Conservation (phyloP, 1,140 invertebrate species). For the Battus philenor region DNA sequence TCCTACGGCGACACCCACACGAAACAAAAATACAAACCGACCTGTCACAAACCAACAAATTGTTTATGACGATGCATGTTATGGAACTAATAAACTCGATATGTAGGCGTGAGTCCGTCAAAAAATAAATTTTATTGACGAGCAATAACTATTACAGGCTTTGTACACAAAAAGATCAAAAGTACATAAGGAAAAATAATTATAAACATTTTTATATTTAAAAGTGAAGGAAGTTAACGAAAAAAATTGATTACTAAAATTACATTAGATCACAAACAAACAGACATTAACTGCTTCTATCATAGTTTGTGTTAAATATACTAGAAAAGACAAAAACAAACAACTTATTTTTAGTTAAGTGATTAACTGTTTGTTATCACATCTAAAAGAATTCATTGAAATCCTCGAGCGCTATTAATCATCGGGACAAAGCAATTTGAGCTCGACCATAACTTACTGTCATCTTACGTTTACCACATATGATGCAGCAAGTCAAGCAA, state of each 20-base stretch:
- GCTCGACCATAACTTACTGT: slow-evolving; percentile 2
- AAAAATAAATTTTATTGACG: slow-evolving; percentile 15
- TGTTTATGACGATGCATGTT: slow-evolving; percentile 15
- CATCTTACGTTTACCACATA: slow-evolving; percentile 14
- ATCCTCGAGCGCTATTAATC: slow-evolving; percentile 3
- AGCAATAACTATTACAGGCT: slow-evolving; percentile 1
- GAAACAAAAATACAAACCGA: slow-evolving; percentile 12
- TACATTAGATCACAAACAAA: too few species aligned
- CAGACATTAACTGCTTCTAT: too few species aligned
- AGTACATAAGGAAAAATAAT: background rate
- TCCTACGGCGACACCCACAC: slow-evolving; percentile 10
- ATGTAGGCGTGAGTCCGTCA: slow-evolving; percentile 15
- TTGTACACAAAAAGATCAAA: background rate
- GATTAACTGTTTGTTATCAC: background rate
- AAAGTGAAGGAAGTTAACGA: too few species aligned
- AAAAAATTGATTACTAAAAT: too few species aligned
- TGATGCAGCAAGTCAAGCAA: slow-evolving; percentile 17
- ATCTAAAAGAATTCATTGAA: slow-evolving; percentile 10
- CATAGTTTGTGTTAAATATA: too few species aligned
- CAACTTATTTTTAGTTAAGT: background rate
- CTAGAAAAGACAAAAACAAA: too few species aligned
- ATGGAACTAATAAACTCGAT: slow-evolving; percentile 14
- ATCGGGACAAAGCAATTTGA: slow-evolving; percentile 1
- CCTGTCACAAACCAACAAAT: slow-evolving; percentile 15
- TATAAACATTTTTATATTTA: background rate